Percentiles rank a stretch among this genome's conserved stretches.
These are phyloP conservation scores for Eilema depressum DNA, from an alignment of 2,888 invertebrate genomes.

Conservation along the genomic window DNA sequence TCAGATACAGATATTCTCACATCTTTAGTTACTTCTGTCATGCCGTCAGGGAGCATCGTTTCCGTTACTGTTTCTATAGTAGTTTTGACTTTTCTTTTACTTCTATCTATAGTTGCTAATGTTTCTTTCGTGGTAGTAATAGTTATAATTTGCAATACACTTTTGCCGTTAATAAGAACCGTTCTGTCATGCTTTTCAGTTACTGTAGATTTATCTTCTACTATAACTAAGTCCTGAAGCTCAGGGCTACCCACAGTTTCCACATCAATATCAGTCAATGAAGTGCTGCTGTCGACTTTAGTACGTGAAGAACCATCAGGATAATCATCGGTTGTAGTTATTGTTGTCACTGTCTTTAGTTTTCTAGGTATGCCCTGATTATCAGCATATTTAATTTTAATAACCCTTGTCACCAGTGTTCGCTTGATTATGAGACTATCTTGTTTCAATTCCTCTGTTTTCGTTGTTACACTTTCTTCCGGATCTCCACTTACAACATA, in stretches of 20 bases:
- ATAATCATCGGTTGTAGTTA: constrained; percentile 78
- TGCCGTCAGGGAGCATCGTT: constrained; percentile 71
- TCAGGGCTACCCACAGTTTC: constrained; percentile 64
- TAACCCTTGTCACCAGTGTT: constrained; percentile 68
- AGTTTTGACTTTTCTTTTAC: constrained; percentile 75
- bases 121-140: constrained; percentile 76
- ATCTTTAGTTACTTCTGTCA: constrained; percentile 79
- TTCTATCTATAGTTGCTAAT: constrained; percentile 65
- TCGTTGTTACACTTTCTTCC: constrained; percentile 71
- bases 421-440: constrained; percentile 68
- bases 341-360: constrained; percentile 72
- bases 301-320: constrained; percentile 80
- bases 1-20: constrained; percentile 76
- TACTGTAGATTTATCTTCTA: constrained; percentile 70
- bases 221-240: constrained; percentile 64
- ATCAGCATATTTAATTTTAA: constrained; percentile 76
- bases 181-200: constrained; percentile 70
- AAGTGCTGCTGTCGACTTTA: constrained; percentile 75
- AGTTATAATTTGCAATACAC: constrained; percentile 71
- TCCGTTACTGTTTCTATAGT: constrained; percentile 77
- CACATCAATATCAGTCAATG: constrained; percentile 70
- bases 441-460: constrained; percentile 70
- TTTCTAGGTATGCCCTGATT: constrained; percentile 65
- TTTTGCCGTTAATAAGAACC: constrained; percentile 69
- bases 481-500: constrained; percentile 66